These are phyloP conservation scores for Nerophis ophidion DNA, from an alignment of 2,113 vertebrate genomes.

Conservation along the genomic window DNA sequence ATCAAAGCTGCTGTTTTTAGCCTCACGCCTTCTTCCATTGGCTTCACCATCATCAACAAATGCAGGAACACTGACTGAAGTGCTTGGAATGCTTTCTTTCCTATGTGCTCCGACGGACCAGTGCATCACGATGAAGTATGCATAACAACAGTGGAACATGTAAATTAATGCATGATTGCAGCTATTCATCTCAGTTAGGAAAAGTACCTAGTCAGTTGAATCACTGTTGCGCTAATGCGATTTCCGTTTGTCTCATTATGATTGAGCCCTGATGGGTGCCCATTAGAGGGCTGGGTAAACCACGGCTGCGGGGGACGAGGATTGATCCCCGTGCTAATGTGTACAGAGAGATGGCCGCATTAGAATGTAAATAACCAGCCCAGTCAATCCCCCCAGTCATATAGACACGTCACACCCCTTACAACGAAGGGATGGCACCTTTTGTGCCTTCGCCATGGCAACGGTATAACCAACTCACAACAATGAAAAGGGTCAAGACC, in stretches of 20 bases:
- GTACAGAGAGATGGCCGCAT: conserved; percentile 54
- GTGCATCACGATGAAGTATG: conserved; percentile 47
- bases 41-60: conserved; percentile 16
- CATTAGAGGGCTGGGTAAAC: conserved; percentile 58
- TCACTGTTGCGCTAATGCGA: conserved; percentile 50
- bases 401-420: conserved; percentile 9
- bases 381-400: conserved; percentile 21
- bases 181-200: conserved; percentile 59
- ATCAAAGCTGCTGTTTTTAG: conserved; percentile 37
- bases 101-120: conserved; percentile 2
- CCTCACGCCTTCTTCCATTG: conserved; percentile 16
- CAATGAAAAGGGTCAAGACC: conserved; percentile 23
- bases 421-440: conserved; percentile 11
- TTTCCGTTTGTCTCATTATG: conserved; percentile 68
- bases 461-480: conserved; percentile 44
- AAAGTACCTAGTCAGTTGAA: conserved; percentile 55
- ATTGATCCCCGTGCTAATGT: conserved; percentile 62
- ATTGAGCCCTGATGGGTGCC: conserved; percentile 62
- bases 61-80: conserved; percentile 19
- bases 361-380: conserved; percentile 53
- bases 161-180: conserved; percentile 56
- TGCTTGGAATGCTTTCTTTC: conserved; percentile 30
- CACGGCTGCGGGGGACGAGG: conserved; percentile 59
- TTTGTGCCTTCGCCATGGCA: conserved; percentile 31
- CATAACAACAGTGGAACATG: conserved; percentile 55